Base-by-base conservation (phyloP, 2,888 invertebrate genomes). In the Eupithecia pulchellata region DNA sequence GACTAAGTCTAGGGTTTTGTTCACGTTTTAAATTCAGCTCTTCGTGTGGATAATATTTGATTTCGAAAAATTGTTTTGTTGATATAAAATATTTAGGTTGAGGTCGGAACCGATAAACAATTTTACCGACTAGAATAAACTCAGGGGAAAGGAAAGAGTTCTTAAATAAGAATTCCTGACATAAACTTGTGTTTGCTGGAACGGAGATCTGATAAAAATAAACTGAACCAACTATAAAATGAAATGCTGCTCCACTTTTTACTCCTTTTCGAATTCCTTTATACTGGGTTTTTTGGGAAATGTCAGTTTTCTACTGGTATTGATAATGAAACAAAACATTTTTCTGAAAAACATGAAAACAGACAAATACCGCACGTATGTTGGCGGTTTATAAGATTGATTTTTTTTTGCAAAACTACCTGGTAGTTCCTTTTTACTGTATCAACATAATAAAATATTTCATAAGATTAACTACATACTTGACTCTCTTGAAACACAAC, bases 191-290 rank as follows among this genome's bases (percentile, higher is more conserved):
- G 52, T 25, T 52, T 52, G 52, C 13, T 52, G 4, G 52, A 52
- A 25, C 52, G 5, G 52, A 52, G 52, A 52, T 52, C 52, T 52
- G 52, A 52, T 52, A 52, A 25, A 52, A 52, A 52, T 52, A 52
- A 52, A 52, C 52, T 9, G 52, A 47, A 52, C 20, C 13, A 42
- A 47, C 47, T 47, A 52, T 11, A 52, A 52, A 25, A 2, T 52
- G 20, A 25, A 52, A 52, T 25, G 8, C 25, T 52, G 20, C 25
- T 52, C 25, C 52, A 52, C 52, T 25, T 52, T 52, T 52, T 25
- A 52, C 47, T 52, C 2, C 1, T 42, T 52, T 52, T 52, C 25
- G 25, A 52, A 52, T 20, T 52, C 11, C 25, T 20, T 25, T 13
- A 20, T 20, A 20, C 42, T 47, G 11, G 52, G 25, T 47, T 0